Evolutionary conservation across 1,140 invertebrate genomes (phyloP).

Genomic region (Drosophila fuyamai): DNA sequence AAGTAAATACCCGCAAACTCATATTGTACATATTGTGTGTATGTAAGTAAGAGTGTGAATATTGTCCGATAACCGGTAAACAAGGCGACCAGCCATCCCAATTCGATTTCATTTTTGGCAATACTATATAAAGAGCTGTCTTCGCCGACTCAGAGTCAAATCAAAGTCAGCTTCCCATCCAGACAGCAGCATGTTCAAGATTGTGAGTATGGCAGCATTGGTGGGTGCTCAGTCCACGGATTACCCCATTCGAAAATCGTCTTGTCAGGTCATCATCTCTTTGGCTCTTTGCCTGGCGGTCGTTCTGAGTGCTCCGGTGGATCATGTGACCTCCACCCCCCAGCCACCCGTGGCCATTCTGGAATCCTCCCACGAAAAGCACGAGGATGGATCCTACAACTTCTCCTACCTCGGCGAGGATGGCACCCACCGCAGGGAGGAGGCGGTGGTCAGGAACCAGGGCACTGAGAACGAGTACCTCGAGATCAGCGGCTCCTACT

Average conservation of each 20-base stretch:
- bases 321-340: slow-evolving; percentile 21
- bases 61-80: slow-evolving; percentile 68
- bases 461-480: slow-evolving; percentile 68
- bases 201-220: slow-evolving; percentile 49
- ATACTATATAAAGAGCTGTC: slow-evolving; percentile 67
- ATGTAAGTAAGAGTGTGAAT: slow-evolving; percentile 30
- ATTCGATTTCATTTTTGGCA: slow-evolving; percentile 43
- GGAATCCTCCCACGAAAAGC: slow-evolving; percentile 62
- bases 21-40: slow-evolving; percentile 37
- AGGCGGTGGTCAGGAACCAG: slow-evolving; percentile 61
- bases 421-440: slow-evolving; percentile 71
- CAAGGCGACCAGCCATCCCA: slow-evolving; percentile 45
- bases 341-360: slow-evolving; percentile 64
- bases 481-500: slow-evolving; percentile 73
- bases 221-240: slow-evolving; percentile 7
- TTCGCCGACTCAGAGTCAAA: slow-evolving; percentile 48
- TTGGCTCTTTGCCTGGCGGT: slow-evolving; percentile 41
- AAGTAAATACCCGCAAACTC: slow-evolving; percentile 47
- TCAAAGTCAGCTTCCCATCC: slow-evolving; percentile 30
- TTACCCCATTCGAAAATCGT: slow-evolving; percentile 16
- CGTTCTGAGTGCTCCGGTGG: slow-evolving; percentile 41
- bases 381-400: slow-evolving; percentile 75
- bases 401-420: slow-evolving; percentile 75
- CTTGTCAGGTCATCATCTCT: slow-evolving; percentile 44
- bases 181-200: slow-evolving; percentile 61